A percentile compares a stretch with the other conserved stretches of the same genome.
These are phyloP conservation scores for Margarornis squamiger DNA, from an alignment of 2,797 vertebrate genomes.

Conservation along the genomic window DNA sequence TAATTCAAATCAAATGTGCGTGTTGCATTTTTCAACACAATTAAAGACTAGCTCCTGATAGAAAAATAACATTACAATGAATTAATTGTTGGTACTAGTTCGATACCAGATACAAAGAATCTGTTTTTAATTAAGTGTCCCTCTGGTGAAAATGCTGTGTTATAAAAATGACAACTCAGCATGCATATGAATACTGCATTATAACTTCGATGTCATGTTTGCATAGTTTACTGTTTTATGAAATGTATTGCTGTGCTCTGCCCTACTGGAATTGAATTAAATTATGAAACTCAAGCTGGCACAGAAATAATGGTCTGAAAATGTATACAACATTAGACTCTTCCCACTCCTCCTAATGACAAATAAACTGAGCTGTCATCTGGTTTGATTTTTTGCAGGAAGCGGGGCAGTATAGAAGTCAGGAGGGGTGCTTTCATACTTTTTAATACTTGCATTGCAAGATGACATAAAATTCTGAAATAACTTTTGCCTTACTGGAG, in stretches of 20 bases:
- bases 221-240: slow-evolving; percentile 61
- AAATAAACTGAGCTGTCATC: slow-evolving; percentile 1
- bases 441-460: neutral
- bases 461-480: slow-evolving; percentile 14
- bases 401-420: neutral
- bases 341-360: neutral
- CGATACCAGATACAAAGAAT: slow-evolving; percentile 54
- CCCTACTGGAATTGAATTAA: slow-evolving; percentile 68
- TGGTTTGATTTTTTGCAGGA: slow-evolving; percentile 45
- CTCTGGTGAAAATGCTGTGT: slow-evolving; percentile 62
- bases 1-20: slow-evolving; percentile 55
- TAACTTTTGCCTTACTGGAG: neutral
- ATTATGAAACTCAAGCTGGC: slow-evolving; percentile 68
- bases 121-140: slow-evolving; percentile 51
- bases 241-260: slow-evolving; percentile 54
- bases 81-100: slow-evolving; percentile 64
- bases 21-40: slow-evolving; percentile 48
- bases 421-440: neutral
- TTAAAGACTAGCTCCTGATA: slow-evolving; percentile 59
- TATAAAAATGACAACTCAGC: slow-evolving; percentile 70
- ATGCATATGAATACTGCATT: slow-evolving; percentile 67
- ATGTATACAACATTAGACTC: neutral
- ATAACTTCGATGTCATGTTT: slow-evolving; percentile 57
- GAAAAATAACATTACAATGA: slow-evolving; percentile 65
- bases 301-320: slow-evolving; percentile 53